A percentile compares a stretch with the other conserved stretches of the same genome.
These are phyloP conservation scores for Alcis repandata DNA, from an alignment of 2,888 invertebrate genomes.

Conservation along the genomic window DNA sequence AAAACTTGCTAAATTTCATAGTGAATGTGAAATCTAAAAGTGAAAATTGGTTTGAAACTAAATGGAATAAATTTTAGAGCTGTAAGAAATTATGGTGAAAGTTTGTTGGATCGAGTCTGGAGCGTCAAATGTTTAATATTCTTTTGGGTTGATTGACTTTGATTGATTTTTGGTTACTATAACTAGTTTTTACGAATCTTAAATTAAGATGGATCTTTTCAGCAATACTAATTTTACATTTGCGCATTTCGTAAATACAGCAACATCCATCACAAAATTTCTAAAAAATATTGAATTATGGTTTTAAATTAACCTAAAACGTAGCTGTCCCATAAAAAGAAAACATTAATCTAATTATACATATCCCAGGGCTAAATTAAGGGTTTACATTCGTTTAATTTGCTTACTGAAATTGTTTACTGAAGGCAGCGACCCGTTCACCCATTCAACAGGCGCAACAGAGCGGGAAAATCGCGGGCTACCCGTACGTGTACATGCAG, in stretches of 20 bases:
- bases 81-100: conserved; percentile 14
- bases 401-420: conserved; percentile 32
- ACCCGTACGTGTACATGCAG: conserved; percentile 33
- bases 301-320: no score
- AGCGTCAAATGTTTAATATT: conserved; percentile 1
- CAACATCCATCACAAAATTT: no score
- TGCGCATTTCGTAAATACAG: background rate
- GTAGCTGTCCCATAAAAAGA: background rate
- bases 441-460: conserved; percentile 36
- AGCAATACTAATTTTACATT: background rate
- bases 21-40: conserved; percentile 11
- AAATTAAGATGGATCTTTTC: background rate
- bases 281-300: no score
- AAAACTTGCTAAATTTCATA: conserved; percentile 41
- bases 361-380: conserved; percentile 18
- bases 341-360: conserved; percentile 14
- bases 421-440: conserved; percentile 41
- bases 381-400: conserved; percentile 15
- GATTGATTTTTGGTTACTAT: background rate
- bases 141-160: background rate
- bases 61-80: background rate
- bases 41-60: background rate
- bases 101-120: conserved; percentile 9
- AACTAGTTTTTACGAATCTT: background rate
- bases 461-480: conserved; percentile 49